Evolutionary conservation across 2,888 invertebrate genomes (phyloP), one percentile per base, ranked within the genome.

Genomic region (Acrocera orbiculus): DNA sequence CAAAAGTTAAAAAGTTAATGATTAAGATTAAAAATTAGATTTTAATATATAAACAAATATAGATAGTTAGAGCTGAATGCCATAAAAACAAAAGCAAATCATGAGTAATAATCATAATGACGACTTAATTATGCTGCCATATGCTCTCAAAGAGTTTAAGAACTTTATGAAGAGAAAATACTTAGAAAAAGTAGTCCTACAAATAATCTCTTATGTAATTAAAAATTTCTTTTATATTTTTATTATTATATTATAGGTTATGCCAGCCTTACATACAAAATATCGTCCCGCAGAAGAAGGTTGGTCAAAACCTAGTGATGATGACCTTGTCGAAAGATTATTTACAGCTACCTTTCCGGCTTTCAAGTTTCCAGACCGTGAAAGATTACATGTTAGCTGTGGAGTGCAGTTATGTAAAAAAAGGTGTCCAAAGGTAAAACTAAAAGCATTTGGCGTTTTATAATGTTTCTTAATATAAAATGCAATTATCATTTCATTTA

Each of bases 281-380:
- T 47, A 47, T 17, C 53, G 52, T 20, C 56, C 54, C 5, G 49
- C 52, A 8, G 60, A 60, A 44, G 60, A 59, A 39, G 60, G 59
- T 17, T 60, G 61, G 61, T 59, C 61, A 17, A 61, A 58, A 36
- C 51, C 51, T 32, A 47, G 51, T 17, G 54, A 55, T 37, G 56
- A 61, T 43, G 61, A 61, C 48, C 43, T 58, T 30, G 50, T 61
- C 28, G 59, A 61, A 43, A 56, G 54, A 37, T 50, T 51, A 32
- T 61, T 56, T 41, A 49, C 53, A 5, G 64, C 79, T 0, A 73
- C 72, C 13, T 83, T 83, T 59, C 72, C 77, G 2, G 83, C 82
- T 4, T 83, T 83, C 49, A 81, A 81, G 49, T 83, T 83, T 56
- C 82, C 82, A 4, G 81, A 81, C 48, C 64, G 79, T 41, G 77